Base-by-base conservation (phyloP, 2,113 vertebrate genomes). In the Arenaria interpres region DNA sequence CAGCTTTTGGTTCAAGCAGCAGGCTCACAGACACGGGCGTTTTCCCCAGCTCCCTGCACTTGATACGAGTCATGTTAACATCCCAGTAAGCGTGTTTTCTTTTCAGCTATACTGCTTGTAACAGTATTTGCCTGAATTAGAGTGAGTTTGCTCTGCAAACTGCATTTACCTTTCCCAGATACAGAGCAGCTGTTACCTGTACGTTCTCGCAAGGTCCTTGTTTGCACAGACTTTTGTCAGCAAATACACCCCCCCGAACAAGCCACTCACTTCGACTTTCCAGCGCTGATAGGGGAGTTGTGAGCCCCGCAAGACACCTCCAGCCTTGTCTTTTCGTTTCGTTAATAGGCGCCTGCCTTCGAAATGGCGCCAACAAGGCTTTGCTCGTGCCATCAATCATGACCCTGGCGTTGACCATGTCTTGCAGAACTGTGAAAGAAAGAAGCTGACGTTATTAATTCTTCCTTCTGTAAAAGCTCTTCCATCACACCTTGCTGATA, bases 61-160 rank as follows among this genome's bases (percentile, higher is more conserved):
- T 12, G 59, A 82, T 91, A 56, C 1, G 3, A 57, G 79, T 81
- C 91, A 6, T 35, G 91, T 93, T 97, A 93, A 94, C 96, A 95
- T 88, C 75, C 90, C 88, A 80, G 95, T 39, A 76, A 97, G 41
- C 22, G 20, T 97, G 96, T 98, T 97, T 97, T 98, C 93, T 78
- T 78, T 97, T 45, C 82, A 95, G 96, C 74, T 89, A 91, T 85
- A 64, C 82, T 93, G 97, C 97, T 97, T 97, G 83, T 95, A 79
- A 91, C 93, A 93, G 75, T 98, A 98, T 98, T 98, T 98, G 98
- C 85, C 94, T 90, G 96, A 98, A 98, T 98, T 98, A 98, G 93
- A 96, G 95, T 6, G 74, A 91, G 96, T 98, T 98, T 98, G 93
- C 98, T 98, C 93, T 98, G 97, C 97, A 98, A 98, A 97, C 60